Evolutionary conservation across 1,140 invertebrate species (phyloP).

Genomic region (Trichonephila inaurata): DNA sequence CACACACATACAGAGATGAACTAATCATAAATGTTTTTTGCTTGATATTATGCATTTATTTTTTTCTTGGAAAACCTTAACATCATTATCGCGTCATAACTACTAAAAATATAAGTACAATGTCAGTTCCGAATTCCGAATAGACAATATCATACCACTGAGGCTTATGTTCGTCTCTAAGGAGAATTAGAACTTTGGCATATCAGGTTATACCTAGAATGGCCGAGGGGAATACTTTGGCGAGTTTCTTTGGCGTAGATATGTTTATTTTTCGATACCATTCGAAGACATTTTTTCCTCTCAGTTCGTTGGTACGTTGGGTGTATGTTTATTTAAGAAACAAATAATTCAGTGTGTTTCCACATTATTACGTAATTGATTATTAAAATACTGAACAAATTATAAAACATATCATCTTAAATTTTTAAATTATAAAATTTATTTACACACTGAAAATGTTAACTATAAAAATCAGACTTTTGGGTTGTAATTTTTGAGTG

Average conservation of each 20-base stretch:
- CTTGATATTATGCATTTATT: neutral
- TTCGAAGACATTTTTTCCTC: neutral
- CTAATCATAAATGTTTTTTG: neutral
- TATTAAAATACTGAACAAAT: too few species aligned
- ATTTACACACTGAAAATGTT: too few species aligned
- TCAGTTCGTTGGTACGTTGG: neutral
- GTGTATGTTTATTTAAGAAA: neutral
- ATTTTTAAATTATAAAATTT: too few species aligned
- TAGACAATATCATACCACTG: neutral
- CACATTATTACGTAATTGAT: too few species aligned
- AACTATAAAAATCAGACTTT: too few species aligned
- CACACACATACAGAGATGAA: too few species aligned
- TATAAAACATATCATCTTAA: too few species aligned
- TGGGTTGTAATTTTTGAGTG: too few species aligned
- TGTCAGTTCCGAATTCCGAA: neutral
- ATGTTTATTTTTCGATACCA: slow-evolving; percentile 1
- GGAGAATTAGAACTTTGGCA: neutral
- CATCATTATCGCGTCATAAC: neutral
- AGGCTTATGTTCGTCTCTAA: neutral
- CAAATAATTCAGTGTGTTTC: neutral
- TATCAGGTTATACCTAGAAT: neutral
- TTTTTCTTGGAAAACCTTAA: neutral
- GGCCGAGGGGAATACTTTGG: neutral
- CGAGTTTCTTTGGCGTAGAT: neutral
- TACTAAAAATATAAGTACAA: neutral